Conservation (phyloP, 2,888 invertebrate species). For the Petrolisthes manimaculis region DNA sequence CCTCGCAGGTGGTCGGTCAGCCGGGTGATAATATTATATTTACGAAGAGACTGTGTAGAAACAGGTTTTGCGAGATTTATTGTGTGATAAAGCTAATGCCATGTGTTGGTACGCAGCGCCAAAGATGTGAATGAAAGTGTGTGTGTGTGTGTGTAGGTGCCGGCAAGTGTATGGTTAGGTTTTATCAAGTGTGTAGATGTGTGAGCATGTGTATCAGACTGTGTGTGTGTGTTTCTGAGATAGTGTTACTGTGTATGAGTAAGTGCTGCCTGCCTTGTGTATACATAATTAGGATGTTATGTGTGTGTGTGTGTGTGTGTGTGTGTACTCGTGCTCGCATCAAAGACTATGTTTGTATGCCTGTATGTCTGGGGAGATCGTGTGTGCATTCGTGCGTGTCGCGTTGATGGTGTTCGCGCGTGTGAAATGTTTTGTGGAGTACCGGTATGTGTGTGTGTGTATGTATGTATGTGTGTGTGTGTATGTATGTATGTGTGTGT, state of each 20-base stretch:
- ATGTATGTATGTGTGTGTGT: neutral
- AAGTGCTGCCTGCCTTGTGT: neutral
- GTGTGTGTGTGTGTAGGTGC: neutral
- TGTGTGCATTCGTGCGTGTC: too few species aligned
- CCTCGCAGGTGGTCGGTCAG: neutral
- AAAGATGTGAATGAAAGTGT: neutral
- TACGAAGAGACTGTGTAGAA: neutral
- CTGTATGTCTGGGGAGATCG: too few species aligned
- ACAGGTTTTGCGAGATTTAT: neutral
- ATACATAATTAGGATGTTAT: neutral
- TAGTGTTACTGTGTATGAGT: neutral
- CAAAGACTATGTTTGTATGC: too few species aligned
- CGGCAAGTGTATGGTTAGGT: neutral
- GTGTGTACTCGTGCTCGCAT: neutral
- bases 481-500: neutral
- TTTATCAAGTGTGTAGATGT: neutral
- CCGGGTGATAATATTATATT: neutral
- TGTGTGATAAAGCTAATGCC: neutral
- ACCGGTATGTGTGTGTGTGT: neutral
- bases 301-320: neutral
- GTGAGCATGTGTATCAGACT: slow-evolving; percentile 1
- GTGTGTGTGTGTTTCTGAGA: slow-evolving; percentile 14
- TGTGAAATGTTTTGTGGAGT: too few species aligned
- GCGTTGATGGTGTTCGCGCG: too few species aligned
- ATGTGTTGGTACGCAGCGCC: neutral